A percentile compares a stretch with the other conserved stretches of the same genome.
These are phyloP conservation scores for Formica selysi DNA, from an alignment of 1,140 invertebrate species.

Conservation along the genomic window DNA sequence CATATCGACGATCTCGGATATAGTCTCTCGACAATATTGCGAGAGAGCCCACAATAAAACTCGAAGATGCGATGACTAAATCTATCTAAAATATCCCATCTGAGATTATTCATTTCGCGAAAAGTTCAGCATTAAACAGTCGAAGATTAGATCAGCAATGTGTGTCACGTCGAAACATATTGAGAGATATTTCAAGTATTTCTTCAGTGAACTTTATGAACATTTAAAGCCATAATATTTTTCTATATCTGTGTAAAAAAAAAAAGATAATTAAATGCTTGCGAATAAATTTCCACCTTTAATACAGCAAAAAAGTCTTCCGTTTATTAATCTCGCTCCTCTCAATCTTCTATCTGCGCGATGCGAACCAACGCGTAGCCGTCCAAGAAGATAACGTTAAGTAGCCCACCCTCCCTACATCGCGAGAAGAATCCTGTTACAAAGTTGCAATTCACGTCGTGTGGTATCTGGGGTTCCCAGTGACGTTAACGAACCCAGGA, in stretches of 20 bases:
- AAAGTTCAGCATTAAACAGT: not conserved
- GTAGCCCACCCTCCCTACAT: conserved; percentile 40
- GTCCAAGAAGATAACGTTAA: conserved; percentile 53
- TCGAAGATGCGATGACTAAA: not conserved
- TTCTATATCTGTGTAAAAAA: not conserved
- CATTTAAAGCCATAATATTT: not conserved
- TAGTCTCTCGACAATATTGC: not conserved
- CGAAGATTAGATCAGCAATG: not conserved
- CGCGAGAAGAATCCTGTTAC: conserved; percentile 59
- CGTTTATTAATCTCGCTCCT: not conserved
- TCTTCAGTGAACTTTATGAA: conserved; percentile 4
- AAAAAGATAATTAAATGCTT: not conserved
- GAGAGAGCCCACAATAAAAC: not conserved
- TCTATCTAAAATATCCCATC: not conserved
- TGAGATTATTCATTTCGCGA: not conserved
- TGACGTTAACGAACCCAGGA: not conserved
- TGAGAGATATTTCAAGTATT: conserved; percentile 6
- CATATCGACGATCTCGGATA: not conserved
- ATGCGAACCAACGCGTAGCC: conserved; percentile 18
- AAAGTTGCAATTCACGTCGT: conserved; percentile 63
- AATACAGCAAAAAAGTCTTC: not conserved
- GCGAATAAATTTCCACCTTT: not conserved
- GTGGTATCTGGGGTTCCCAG: conserved; percentile 29
- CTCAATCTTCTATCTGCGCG: conserved; percentile 18
- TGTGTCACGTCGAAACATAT: not conserved